Evolutionary conservation across 2,888 invertebrate genomes (phyloP).

Genomic region (Rhagophthalmus giganteus): DNA sequence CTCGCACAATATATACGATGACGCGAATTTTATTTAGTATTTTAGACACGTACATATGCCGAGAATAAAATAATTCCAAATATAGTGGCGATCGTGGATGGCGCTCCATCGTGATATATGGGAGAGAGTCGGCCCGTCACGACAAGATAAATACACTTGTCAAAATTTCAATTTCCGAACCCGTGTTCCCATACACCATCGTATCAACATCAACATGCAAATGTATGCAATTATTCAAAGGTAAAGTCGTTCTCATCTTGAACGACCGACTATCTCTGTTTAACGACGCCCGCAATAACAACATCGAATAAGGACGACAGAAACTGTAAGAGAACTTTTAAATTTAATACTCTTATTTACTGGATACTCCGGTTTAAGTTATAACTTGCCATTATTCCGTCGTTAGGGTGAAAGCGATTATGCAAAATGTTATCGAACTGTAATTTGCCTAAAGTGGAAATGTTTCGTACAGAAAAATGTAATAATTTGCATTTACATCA

Average conservation of each 20-base stretch:
- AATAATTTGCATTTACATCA: too few species aligned
- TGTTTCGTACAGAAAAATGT: too few species aligned
- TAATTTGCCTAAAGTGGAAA: too few species aligned
- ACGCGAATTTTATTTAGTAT: neutral
- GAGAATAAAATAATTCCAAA: constrained; percentile 19
- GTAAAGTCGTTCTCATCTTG: constrained; percentile 27
- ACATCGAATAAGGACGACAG: constrained; percentile 15
- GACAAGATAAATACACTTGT: constrained; percentile 54
- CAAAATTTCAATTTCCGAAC: constrained; percentile 55
- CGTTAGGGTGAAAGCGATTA: constrained; percentile 16
- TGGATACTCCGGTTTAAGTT: constrained; percentile 7
- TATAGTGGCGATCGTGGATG: constrained; percentile 26
- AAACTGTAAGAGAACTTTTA: constrained; percentile 1
- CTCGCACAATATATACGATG: too few species aligned
- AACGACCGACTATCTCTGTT: constrained; percentile 22
- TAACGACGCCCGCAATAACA: constrained; percentile 5
- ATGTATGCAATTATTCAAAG: constrained; percentile 42
- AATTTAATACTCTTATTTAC: constrained; percentile 6
- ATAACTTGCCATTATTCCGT: constrained; percentile 11
- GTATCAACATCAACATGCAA: constrained; percentile 46
- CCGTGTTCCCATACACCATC: constrained; percentile 43
- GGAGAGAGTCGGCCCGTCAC: constrained; percentile 43
- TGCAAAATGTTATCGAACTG: constrained; percentile 21
- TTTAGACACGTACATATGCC: constrained; percentile 4
- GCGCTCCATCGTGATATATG: constrained; percentile 45